Evolutionary conservation across 1,140 invertebrate genomes (phyloP), one percentile per base, ranked within the genome.

Genomic region (Leptinotarsa texana): DNA sequence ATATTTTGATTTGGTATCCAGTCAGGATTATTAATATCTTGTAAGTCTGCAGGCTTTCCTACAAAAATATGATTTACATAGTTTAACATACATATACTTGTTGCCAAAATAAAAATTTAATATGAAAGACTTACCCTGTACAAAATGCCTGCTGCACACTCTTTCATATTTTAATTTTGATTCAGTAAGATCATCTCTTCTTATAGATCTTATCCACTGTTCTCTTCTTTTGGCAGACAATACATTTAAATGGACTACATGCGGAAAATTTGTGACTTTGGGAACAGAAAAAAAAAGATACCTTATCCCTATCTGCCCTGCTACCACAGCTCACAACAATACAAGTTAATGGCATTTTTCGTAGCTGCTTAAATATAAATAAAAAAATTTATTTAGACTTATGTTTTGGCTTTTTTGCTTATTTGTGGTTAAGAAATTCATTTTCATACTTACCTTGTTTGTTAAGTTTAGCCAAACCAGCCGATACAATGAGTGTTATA

Each of bases 21-120:
- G 47, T 76, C 71, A 67, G 72, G 75, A 74, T 74, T 21, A 63
- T 51, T 48, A 21, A 33, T 48, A 61, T 76, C 75, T 61, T 74
- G 63, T n/a, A 74, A 73, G 68, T 3, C 47, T 33, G 75, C 75
- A 68, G 75, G 75, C 63, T 76, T 73, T 17, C 75, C 75, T 76
- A 69, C 49, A 70, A 21, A 27, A 27, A 27, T 27, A 27, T 27
- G 27, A 27, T 27, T 27, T 27, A 48, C 21, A 69, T 8, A 48
- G 18, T 66, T 21, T 24, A 66, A 66, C 5, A n/a, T 66, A 15
- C 24, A 15, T 66, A 66, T n/a, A n/a, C 18, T 61, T 61, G 15
- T 17, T 61, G 15, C 57, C 18, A 61, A 17, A 27, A 27, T 27
- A 27, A 27, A 27, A 27, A 27, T 27, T 27, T 27, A 27, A 27